Evolutionary conservation across 2,797 vertebrate species (phyloP).

Genomic region (Sternarchorhynchus goeldii): DNA sequence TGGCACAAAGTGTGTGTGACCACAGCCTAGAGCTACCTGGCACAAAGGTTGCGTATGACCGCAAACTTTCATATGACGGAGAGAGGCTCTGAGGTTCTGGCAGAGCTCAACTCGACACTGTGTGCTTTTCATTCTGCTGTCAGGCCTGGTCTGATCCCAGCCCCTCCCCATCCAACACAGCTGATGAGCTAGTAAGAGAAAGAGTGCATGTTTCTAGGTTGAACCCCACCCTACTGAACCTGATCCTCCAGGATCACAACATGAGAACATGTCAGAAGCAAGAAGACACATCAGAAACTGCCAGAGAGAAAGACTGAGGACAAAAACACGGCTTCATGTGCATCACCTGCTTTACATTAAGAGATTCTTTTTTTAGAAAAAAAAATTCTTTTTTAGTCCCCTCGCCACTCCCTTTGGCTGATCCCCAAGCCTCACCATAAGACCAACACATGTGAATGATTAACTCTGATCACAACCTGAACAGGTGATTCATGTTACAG

Average conservation of each 20-base stretch:
- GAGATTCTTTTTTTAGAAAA: neutral
- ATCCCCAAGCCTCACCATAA: slow-evolving; percentile 1
- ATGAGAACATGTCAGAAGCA: neutral
- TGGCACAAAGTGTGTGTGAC: too few species aligned
- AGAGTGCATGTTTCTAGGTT: neutral
- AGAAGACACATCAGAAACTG: neutral
- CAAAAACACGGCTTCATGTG: neutral
- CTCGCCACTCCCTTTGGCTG: neutral
- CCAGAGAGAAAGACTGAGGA: neutral
- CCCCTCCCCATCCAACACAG: neutral
- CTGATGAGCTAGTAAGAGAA: slow-evolving; percentile 2
- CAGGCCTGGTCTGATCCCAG: neutral
- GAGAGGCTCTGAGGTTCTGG: too few species aligned
- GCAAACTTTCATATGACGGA: too few species aligned
- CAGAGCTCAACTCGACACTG: neutral
- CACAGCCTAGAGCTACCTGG: too few species aligned
- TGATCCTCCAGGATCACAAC: neutral
- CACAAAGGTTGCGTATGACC: too few species aligned
- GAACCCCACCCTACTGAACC: slow-evolving; percentile 6
- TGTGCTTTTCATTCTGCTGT: neutral
- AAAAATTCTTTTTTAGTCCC: too few species aligned
- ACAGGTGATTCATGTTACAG: slow-evolving; percentile 21
- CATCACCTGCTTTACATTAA: neutral
- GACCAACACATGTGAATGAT: slow-evolving; percentile 21
- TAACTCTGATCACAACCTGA: slow-evolving; percentile 9